Conservation (phyloP, 2,888 invertebrate species). For the Stramonita haemastoma region DNA sequence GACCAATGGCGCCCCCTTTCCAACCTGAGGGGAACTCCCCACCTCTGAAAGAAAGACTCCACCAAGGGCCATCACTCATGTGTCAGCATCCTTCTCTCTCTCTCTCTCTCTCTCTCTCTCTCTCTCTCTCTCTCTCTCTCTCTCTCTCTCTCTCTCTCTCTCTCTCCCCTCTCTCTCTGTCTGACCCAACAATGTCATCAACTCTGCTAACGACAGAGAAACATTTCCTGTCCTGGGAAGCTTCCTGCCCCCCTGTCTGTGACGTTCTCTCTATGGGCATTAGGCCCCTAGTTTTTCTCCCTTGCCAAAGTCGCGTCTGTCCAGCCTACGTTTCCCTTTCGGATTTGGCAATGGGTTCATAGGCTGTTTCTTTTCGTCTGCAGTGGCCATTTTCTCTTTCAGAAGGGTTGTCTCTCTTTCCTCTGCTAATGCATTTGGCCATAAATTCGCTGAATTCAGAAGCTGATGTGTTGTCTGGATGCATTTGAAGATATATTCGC, state of each 20-base stretch:
- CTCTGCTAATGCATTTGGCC: background rate
- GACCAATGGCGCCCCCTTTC: too few species aligned
- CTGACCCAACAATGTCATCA: constrained; percentile 40
- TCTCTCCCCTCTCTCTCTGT: background rate
- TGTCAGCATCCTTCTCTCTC: constrained; percentile 22
- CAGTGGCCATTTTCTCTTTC: background rate
- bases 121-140: background rate
- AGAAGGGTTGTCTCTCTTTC: constrained; percentile 17
- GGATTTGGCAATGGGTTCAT: background rate
- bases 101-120: constrained; percentile 14
- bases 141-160: background rate
- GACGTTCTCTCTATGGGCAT: background rate
- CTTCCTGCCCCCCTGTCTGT: background rate
- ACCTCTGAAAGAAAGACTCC: constrained; percentile 4
- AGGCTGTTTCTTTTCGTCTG: background rate
- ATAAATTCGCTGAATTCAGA: background rate
- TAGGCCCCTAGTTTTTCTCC: background rate
- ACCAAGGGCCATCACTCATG: constrained; percentile 35
- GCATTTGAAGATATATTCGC: background rate
- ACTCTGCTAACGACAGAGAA: constrained; percentile 30
- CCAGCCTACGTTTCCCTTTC: background rate
- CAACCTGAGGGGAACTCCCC: background rate
- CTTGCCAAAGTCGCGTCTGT: background rate
- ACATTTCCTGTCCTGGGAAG: constrained; percentile 31
- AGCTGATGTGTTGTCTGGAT: background rate